phyloP scores from a whole-genome alignment of 2,797 vertebrate species.

The Silurus lanzhouensis region DNA sequence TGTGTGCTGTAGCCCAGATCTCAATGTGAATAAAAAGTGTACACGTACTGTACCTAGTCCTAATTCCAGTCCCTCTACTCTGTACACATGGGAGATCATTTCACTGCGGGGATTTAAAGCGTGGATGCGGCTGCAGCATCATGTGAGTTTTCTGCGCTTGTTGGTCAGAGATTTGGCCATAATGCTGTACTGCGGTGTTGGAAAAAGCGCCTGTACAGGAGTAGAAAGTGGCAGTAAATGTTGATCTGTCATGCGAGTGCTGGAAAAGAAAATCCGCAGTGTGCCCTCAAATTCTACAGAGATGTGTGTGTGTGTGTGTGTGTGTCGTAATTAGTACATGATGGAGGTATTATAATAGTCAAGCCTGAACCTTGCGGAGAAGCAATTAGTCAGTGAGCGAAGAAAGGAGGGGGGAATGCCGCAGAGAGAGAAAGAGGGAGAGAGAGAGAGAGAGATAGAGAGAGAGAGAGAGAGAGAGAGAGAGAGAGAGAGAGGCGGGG shows the following conservation, averaged over 20 bases:
- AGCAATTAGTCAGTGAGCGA: neutral
- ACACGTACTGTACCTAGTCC: too few species aligned
- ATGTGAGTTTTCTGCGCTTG: neutral
- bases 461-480: neutral
- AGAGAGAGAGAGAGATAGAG: neutral
- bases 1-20: too few species aligned
- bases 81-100: too few species aligned
- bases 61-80: too few species aligned
- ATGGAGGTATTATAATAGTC: neutral
- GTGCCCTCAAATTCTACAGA: neutral
- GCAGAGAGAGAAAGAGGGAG: too few species aligned
- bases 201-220: too few species aligned
- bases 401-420: neutral
- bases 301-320: neutral
- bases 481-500: slow-evolving; percentile 59
- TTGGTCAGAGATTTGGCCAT: neutral
- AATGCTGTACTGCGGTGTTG: slow-evolving; percentile 6
- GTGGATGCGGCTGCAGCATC: neutral
- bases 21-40: too few species aligned
- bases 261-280: neutral
- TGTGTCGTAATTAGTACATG: neutral
- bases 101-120: neutral
- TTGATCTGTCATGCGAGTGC: too few species aligned
- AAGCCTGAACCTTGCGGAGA: neutral
- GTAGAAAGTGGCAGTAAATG: neutral